phyloP scores from a whole-genome alignment of 2,113 vertebrate genomes.

The Ophthalmolycus amberensis region DNA sequence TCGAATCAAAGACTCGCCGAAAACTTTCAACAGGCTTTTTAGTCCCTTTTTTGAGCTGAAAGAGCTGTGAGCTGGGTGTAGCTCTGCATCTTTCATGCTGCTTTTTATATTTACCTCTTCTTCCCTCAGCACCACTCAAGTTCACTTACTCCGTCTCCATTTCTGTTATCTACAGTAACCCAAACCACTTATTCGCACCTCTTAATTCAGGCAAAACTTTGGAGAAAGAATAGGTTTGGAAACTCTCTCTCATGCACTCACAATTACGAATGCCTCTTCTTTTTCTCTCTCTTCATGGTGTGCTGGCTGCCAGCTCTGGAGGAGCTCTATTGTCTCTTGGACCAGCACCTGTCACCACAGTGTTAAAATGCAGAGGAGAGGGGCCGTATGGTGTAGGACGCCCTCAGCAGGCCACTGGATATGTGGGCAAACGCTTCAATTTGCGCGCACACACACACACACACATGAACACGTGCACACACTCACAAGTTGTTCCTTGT shows the following conservation, averaged over 20 bases:
- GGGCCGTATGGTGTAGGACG: slow-evolving; percentile 65
- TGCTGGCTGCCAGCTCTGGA: slow-evolving; percentile 68
- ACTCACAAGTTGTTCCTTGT: slow-evolving; percentile 64
- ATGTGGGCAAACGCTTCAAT: slow-evolving; percentile 55
- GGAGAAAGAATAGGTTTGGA: slow-evolving; percentile 33
- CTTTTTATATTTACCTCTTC: slow-evolving; percentile 42
- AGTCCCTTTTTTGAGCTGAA: slow-evolving; percentile 43
- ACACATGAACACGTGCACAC: slow-evolving; percentile 30
- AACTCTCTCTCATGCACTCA: slow-evolving; percentile 48
- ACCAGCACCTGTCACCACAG: slow-evolving; percentile 77
- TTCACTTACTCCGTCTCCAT: slow-evolving; percentile 37
- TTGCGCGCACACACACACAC: slow-evolving; percentile 30
- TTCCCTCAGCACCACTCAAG: slow-evolving; percentile 45
- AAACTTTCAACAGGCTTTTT: slow-evolving; percentile 60
- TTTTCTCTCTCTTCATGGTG: slow-evolving; percentile 38
- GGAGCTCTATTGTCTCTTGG: slow-evolving; percentile 73
- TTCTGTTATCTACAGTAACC: slow-evolving; percentile 35
- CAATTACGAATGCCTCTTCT: slow-evolving; percentile 54
- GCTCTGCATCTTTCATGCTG: slow-evolving; percentile 51
- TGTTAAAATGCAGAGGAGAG: slow-evolving; percentile 67
- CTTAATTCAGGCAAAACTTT: slow-evolving; percentile 54
- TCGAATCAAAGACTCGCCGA: slow-evolving; percentile 62
- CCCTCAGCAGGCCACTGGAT: slow-evolving; percentile 70
- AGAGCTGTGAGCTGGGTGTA: slow-evolving; percentile 54
- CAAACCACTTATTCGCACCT: slow-evolving; percentile 59